Percentiles rank a stretch among this genome's conserved stretches.
These are phyloP conservation scores for Chelonoidis abingdonii DNA, from an alignment of 2,113 vertebrate genomes.

Conservation along the genomic window DNA sequence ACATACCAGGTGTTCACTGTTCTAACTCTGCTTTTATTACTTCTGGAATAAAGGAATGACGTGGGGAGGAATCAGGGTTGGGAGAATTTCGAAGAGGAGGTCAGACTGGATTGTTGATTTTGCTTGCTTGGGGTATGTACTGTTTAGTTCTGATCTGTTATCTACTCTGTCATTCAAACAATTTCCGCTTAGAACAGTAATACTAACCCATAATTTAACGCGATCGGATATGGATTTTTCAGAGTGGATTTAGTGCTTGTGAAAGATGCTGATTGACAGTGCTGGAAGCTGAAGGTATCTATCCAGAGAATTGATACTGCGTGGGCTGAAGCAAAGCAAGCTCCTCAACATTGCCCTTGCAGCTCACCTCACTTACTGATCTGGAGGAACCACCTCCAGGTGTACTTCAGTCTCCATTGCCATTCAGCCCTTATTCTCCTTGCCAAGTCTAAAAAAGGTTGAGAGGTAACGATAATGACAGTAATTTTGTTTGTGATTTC, in stretches of 20 bases:
- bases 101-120: slow-evolving; percentile 43
- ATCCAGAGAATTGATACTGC: rapidly evolving
- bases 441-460: not conserved
- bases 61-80: slow-evolving; percentile 27
- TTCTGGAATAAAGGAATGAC: slow-evolving; percentile 60
- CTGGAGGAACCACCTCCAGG: not conserved
- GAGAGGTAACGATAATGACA: not conserved
- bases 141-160: not conserved
- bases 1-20: slow-evolving; percentile 75
- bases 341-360: not conserved
- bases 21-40: slow-evolving; percentile 69
- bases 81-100: slow-evolving; percentile 62
- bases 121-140: slow-evolving; percentile 29
- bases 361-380: rapidly evolving
- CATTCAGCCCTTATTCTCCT: not conserved
- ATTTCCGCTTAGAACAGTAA: not conserved
- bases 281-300: not conserved
- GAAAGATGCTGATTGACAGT: not conserved
- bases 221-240: not conserved
- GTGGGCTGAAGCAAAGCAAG: not conserved
- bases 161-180: slow-evolving; percentile 10
- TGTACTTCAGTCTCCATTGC: not conserved
- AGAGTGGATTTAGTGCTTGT: not conserved
- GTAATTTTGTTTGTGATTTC: not conserved
- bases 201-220: slow-evolving; percentile 36